Evolutionary conservation across 2,888 invertebrate genomes (phyloP).

Genomic region (Drosophila sordidapex): DNA sequence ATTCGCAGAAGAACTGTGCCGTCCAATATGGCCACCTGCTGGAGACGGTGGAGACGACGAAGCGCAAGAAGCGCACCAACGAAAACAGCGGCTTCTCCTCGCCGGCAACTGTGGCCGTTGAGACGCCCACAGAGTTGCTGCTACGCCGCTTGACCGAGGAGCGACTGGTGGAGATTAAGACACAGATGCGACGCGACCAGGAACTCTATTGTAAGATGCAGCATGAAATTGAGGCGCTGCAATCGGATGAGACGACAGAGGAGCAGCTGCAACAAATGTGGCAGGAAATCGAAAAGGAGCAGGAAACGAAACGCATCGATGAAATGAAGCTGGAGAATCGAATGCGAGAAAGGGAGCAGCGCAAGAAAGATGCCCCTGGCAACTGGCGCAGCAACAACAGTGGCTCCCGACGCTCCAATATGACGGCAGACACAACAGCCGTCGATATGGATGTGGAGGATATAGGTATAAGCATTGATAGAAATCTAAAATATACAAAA

Average conservation of each 20-base stretch:
- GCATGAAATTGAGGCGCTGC: constrained; percentile 86
- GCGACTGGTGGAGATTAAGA: constrained; percentile 91
- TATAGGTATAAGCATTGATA: constrained; percentile 40
- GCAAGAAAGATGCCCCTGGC: constrained; percentile 87
- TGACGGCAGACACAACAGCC: constrained; percentile 71
- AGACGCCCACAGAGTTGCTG: constrained; percentile 91
- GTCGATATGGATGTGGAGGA: constrained; percentile 83
- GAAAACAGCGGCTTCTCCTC: constrained; percentile 64
- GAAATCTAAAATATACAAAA: not conserved
- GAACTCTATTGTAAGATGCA: constrained; percentile 90
- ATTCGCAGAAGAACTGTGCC: constrained; percentile 95
- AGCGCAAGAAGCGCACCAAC: constrained; percentile 78
- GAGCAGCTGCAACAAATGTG: constrained; percentile 91
- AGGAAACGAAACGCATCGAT: constrained; percentile 89
- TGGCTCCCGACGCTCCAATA: constrained; percentile 35
- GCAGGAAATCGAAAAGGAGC: constrained; percentile 90
- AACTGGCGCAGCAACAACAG: constrained; percentile 85
- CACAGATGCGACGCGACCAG: constrained; percentile 89
- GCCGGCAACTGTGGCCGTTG: constrained; percentile 75
- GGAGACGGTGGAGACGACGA: constrained; percentile 93
- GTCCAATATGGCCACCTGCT: constrained; percentile 94
- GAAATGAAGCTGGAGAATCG: constrained; percentile 83
- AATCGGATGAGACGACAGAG: constrained; percentile 87
- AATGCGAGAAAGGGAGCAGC: constrained; percentile 87
- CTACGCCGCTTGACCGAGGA: constrained; percentile 91